A percentile compares a stretch with the other conserved stretches of the same genome.
Evolutionary conservation across 2,888 invertebrate genomes (phyloP).

Genomic region (Dolichomitus sp.): DNA sequence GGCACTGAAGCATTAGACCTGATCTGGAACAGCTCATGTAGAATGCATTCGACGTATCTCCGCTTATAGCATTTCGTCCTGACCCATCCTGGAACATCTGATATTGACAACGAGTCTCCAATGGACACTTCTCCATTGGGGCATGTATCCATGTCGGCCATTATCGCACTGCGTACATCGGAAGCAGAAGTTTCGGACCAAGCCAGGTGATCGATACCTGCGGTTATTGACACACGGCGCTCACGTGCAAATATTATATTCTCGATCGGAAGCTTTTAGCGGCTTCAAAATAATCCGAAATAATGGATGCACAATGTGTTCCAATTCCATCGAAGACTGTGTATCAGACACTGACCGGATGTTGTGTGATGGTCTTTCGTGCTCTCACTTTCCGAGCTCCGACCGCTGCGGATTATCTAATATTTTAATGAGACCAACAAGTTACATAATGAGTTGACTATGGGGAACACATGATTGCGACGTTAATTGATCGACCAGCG

Average conservation of each 20-base stretch:
- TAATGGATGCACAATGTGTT: not conserved
- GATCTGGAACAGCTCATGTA: not conserved
- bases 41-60: slow-evolving; percentile 11
- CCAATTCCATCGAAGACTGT: not conserved
- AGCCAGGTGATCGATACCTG: slow-evolving; percentile 61
- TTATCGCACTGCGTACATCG: slow-evolving; percentile 35
- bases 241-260: slow-evolving; percentile 50
- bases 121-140: slow-evolving; percentile 56
- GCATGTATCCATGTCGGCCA: slow-evolving; percentile 46
- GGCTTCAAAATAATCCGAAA: not conserved
- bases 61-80: slow-evolving; percentile 21
- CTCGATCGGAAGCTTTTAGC: slow-evolving; percentile 35
- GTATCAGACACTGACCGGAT: not conserved
- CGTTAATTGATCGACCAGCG: slow-evolving; percentile 44
- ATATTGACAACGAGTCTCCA: slow-evolving; percentile 63
- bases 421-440: not conserved
- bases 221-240: slow-evolving; percentile 62
- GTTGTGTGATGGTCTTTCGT: not conserved
- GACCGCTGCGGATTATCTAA: not conserved
- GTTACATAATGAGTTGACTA: not conserved
- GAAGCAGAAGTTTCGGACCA: slow-evolving; percentile 21
- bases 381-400: not conserved
- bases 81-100: slow-evolving; percentile 35
- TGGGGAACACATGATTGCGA: slow-evolving; percentile 17
- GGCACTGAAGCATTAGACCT: slow-evolving; percentile 28